phyloP scores from a whole-genome alignment of 2,888 invertebrate species.

The Eupithecia centaureata region DNA sequence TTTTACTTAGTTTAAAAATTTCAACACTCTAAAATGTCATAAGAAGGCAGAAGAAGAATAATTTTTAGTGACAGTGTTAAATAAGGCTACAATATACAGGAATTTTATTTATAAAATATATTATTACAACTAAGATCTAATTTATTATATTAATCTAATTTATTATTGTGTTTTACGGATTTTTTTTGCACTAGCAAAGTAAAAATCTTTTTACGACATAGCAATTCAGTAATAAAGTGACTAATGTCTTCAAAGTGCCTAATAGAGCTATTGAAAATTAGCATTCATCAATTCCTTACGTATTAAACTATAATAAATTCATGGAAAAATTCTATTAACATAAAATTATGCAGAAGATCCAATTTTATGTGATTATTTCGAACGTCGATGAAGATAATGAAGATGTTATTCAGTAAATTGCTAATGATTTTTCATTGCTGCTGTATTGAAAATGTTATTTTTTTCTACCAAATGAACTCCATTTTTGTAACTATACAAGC shows the following conservation, averaged over 20 bases:
- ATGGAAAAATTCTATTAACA: constrained; percentile 63
- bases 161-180: no score
- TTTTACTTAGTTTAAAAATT: no score
- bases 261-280: constrained; percentile 23
- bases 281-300: constrained; percentile 16
- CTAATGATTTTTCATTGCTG: constrained; percentile 51
- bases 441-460: constrained; percentile 4
- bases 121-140: no score
- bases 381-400: constrained; percentile 63
- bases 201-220: neutral
- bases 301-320: constrained; percentile 39
- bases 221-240: no score
- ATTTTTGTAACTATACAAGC: neutral
- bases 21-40: no score
- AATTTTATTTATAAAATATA: no score
- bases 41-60: no score
- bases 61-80: no score
- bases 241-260: neutral
- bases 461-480: neutral
- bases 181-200: neutral
- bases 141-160: no score
- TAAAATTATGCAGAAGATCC: constrained; percentile 73
- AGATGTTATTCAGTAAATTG: constrained; percentile 50
- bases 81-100: no score
- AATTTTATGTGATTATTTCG: constrained; percentile 73